Base-by-base conservation (phyloP, 2,113 vertebrate genomes). In the Carlito syrichta region DNA sequence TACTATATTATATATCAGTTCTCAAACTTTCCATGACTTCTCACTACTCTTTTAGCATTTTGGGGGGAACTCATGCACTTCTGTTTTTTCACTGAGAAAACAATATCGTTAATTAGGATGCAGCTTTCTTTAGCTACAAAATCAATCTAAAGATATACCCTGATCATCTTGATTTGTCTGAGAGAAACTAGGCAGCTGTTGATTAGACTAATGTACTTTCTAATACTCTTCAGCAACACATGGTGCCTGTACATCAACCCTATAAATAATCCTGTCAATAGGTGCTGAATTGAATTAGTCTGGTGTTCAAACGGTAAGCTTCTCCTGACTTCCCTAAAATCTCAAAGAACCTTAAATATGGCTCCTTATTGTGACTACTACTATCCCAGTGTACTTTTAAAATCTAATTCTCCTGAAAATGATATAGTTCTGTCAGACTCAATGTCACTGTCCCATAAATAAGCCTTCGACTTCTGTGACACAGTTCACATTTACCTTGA, bases 71-170 rank as follows among this genome's bases (percentile, higher is more conserved):
- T 81, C 5, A 12, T n/a, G 60, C 8, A 86, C 17, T 13, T 86
- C 74, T 45, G n/a, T 91, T 17, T n/a, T 86, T 86, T 73, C 58
- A 45, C 48, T 74, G 81, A 92, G 38, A 87, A 95, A 92, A 92
- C 9, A 77, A 92, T 89, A 38, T n/a, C 68, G 17, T 73, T 96
- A 86, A 69, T 92, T 86, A 87, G 13, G 3, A 14, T 90, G 14
- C 3, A 87, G 4, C 0, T 87, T 87, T 95, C 60, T 66, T 95
- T 87, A 82, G 14, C 83, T 87, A 93, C 43, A 93, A 91, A 87
- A 73, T 87, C 16, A 83, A 73, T 86, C 45, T 60, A 84, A 95
- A 95, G n/a, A 62, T 86, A 94, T 54, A 76, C 16, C 8, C 32
- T 96, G 58, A 89, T 81, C 38, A 86, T 13, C 17, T 77, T 90